Evolutionary conservation across 2,888 invertebrate genomes (phyloP), one percentile per base, ranked within the genome.

Genomic region (Apomyelois bistriatella): DNA sequence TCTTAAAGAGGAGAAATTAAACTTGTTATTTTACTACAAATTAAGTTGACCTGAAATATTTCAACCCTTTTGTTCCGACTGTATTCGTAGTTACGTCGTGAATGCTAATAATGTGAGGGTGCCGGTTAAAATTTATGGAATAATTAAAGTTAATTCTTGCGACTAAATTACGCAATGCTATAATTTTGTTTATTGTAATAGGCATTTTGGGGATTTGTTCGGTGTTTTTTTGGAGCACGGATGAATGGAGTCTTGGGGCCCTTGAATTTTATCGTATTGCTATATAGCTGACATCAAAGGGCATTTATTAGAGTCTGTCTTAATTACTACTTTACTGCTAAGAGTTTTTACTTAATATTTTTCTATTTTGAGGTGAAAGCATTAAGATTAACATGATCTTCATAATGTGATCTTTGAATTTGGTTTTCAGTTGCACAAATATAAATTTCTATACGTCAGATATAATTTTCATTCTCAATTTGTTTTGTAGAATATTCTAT

Each of bases 41-140:
- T 82, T 75, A 77, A 78, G 74, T 81, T 79, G 81, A 83, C 81
- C 81, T 82, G 71, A 84, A 84, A 83, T 82, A 84, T 85, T 84
- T 79, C 73, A 73, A 81, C 84, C 85, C 86, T 84, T 85, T 85
- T 80, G 85, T 83, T 80, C 74, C 74, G 64, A 64, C 67, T 79
- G 77, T 40, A 40, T 15, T 40, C 40, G 40, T 82, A 82, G 82
- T 84, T 72, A 78, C 80, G 81, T 74, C 65, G 76, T 84, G 85
- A 87, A 87, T 86, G 84, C 79, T 87, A 87, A 88, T 85, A 83
- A 88, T 81, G 82, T 81, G 79, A 80, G 80, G 79, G 82, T 78
- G 76, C 75, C 77, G 70, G 76, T 79, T 82, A 70, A 76, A 85
- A 87, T 86, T 87, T 82, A 86, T 85, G 76, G 82, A 80, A 86